These are phyloP conservation scores for Paramormyrops kingsleyae DNA, from an alignment of 2,113 vertebrate species.

Conservation along the genomic window DNA sequence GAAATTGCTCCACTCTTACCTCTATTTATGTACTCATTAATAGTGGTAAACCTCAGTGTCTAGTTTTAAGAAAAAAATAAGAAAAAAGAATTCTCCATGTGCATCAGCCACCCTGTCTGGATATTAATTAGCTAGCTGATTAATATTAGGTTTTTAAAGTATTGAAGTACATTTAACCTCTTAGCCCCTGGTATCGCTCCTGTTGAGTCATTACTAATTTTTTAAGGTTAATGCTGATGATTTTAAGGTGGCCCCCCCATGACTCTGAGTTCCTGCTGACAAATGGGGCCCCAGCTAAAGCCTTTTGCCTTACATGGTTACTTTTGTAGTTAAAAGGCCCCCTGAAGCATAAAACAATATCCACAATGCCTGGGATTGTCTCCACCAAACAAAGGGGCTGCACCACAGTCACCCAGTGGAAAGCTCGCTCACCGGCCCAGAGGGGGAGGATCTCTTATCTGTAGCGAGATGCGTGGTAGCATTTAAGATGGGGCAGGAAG, in stretches of 20 bases:
- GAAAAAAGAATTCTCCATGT: not conserved
- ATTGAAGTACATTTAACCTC: not conserved
- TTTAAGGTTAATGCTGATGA: not conserved
- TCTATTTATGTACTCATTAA: not conserved
- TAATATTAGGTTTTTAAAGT: not conserved
- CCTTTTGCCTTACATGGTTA: not conserved
- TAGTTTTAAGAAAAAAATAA: not conserved
- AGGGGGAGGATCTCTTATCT: conserved; percentile 47
- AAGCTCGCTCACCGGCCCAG: not conserved
- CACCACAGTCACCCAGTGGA: conserved; percentile 1
- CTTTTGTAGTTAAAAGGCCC: not conserved
- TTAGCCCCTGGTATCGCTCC: not conserved
- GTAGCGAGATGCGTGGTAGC: conserved; percentile 43
- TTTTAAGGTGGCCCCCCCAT: not conserved
- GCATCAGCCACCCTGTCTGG: not conserved
- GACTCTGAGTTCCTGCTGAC: not conserved
- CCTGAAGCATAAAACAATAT: not conserved
- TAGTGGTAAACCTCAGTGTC: not conserved
- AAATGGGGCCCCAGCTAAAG: not conserved
- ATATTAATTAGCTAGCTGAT: not conserved
- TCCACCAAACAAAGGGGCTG: conserved; percentile 7
- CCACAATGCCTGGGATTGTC: not conserved
- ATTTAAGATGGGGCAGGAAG: conserved; percentile 33
- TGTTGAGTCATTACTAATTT: not conserved
- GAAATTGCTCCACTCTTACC: not conserved